Base-by-base conservation (phyloP, 2,797 vertebrate species). In the Characodon lateralis region DNA sequence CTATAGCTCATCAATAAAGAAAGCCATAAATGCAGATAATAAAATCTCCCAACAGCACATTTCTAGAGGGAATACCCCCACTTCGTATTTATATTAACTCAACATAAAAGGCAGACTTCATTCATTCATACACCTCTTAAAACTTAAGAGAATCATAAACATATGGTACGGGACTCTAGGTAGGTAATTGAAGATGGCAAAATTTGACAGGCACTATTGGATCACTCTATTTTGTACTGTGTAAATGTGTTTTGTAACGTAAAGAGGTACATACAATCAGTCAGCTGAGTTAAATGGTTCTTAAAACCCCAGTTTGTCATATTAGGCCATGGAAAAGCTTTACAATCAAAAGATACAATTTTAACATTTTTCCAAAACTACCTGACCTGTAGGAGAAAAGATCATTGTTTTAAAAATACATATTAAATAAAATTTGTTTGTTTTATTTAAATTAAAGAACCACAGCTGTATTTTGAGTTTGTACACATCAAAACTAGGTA, bases 101-200 rank as follows among this genome's bases (percentile, higher is more conserved):
- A 16, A 43, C 31, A 35, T 20, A 72, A 70, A 77, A 41, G 73
- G 7, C 74, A 73, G 59, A 41, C 74, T 71, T 68, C 73, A 78
- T 70, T 61, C 5, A 8, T 41, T 10, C 59, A 68, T 43, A n/a
- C 16, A 63, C 61, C 31, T 18, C 0, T 46, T 43, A 12, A 7
- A 1, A 46, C n/a, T 46, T 6, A 68, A n/a, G 22, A 68, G 2
- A n/a, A 2, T 68, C 10, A 6, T 41, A 53, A 6, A 20, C 51
- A 53, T 53, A 53, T 2, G 20, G 16, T 53, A 53, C 35, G 35
- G 35, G 35, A 35, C 35, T 35, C 35, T 35, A 35, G 35, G 35
- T 35, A 39, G 20, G 61, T 39, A 61, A 35, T 28, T 20, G 26
- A 61, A 31, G 58, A 13, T 39, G 35, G 35, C 18, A 66, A 65